A percentile compares a stretch with the other conserved stretches of the same genome.
These are phyloP conservation scores for Oasisia sp. DNA, from an alignment of 2,888 invertebrate genomes.

Conservation along the genomic window DNA sequence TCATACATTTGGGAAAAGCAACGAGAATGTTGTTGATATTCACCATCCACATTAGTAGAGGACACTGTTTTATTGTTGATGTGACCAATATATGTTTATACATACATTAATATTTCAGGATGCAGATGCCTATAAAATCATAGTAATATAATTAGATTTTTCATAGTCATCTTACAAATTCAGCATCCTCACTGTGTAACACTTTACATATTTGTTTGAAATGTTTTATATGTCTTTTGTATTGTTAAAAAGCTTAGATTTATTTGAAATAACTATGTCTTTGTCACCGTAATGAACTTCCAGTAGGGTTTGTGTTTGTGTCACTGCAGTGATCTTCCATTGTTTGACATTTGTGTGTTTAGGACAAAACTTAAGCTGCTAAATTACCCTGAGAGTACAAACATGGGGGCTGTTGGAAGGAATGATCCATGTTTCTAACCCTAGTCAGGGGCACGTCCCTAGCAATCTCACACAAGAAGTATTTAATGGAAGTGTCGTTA, in stretches of 20 bases:
- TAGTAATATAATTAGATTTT: no score
- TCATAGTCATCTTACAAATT: not conserved
- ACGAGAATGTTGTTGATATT: not conserved
- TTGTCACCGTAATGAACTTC: not conserved
- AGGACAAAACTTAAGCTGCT: not conserved
- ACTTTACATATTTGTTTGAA: not conserved
- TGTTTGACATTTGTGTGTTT: no score
- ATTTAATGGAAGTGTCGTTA: not conserved
- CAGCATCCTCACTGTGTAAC: not conserved
- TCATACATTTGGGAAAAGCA: not conserved
- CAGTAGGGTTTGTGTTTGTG: not conserved
- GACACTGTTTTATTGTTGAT: no score
- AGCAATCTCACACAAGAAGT: not conserved
- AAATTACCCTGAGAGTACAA: not conserved
- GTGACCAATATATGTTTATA: no score
- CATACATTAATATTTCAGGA: not conserved
- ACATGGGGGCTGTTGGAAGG: not conserved
- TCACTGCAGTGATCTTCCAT: not conserved
- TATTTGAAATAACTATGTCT: not conserved
- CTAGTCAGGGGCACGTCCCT: not conserved
- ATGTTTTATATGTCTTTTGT: not conserved
- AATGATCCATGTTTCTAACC: not conserved
- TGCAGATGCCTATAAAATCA: not conserved
- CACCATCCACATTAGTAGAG: no score
- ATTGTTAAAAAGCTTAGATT: not conserved